Conservation (phyloP, 2,888 invertebrate species). For the Aradus depressus region DNA sequence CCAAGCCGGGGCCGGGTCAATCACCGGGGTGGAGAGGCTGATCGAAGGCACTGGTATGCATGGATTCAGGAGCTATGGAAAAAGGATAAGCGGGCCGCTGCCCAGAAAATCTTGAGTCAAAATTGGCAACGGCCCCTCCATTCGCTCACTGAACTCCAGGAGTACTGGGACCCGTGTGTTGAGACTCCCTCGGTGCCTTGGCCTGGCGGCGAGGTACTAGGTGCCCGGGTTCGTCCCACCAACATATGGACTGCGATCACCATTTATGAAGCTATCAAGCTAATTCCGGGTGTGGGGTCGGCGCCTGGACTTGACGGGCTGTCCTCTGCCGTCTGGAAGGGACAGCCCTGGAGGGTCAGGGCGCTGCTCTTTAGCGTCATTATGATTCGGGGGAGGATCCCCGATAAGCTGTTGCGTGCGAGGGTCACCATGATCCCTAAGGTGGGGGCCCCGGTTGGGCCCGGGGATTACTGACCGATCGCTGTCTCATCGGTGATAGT, state of each 20-base stretch:
- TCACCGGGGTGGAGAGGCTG: background rate
- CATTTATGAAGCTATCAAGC: background rate
- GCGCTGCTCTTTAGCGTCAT: conserved; percentile 16
- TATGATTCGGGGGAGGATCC: conserved; percentile 4
- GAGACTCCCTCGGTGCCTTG: background rate
- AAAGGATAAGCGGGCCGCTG: background rate
- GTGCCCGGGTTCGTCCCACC: background rate
- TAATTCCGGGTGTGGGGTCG: background rate
- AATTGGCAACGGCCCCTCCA: background rate
- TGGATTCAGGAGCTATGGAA: background rate
- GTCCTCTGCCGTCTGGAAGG: background rate
- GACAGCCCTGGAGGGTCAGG: background rate
- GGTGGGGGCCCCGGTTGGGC: background rate
- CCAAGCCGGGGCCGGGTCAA: background rate
- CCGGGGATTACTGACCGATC: conserved; percentile 12
- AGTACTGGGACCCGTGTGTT: background rate
- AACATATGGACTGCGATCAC: background rate
- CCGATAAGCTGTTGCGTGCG: conserved; percentile 1
- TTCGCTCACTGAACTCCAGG: background rate
- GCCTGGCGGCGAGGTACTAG: background rate
- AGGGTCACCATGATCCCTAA: no score
- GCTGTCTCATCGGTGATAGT: conserved; percentile 23
- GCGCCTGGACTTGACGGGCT: background rate
- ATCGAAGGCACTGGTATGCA: background rate
- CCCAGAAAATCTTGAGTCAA: background rate